Percentiles rank a stretch among this genome's conserved stretches.
Evolutionary conservation across 2,113 vertebrate genomes (phyloP).

Genomic region (Spizaetus ornatus): DNA sequence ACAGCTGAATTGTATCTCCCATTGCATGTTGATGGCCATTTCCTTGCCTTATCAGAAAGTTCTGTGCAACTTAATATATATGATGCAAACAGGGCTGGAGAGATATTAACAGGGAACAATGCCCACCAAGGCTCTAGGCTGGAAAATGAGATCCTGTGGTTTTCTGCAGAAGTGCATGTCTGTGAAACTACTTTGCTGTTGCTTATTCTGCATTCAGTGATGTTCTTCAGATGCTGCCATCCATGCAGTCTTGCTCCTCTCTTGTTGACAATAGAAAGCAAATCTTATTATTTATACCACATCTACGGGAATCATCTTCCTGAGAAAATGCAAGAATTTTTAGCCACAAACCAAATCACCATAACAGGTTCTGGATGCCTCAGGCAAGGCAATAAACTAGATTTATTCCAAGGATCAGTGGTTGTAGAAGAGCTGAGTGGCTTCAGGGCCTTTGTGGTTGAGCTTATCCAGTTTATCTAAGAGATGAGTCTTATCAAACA

Average conservation of each 20-base stretch:
- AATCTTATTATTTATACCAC: background rate
- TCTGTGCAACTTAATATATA: background rate
- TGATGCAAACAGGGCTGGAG: background rate
- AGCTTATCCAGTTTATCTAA: constrained; percentile 59
- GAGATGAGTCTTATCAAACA: constrained; percentile 39
- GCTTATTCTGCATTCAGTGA: background rate
- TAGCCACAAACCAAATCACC: constrained; percentile 40
- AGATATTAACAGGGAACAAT: background rate
- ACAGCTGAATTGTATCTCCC: background rate
- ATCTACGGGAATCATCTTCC: constrained; percentile 5
- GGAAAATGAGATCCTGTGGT: background rate
- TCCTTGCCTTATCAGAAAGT: background rate
- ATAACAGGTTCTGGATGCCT: constrained; percentile 54
- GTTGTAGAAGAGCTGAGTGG: constrained; percentile 31
- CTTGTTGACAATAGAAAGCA: background rate
- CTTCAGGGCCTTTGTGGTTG: constrained; percentile 50
- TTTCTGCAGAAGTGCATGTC: background rate
- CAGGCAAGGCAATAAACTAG: constrained; percentile 28
- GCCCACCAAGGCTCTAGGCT: background rate
- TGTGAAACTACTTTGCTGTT: background rate
- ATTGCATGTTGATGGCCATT: rapidly evolving
- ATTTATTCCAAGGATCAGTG: constrained; percentile 18
- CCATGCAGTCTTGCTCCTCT: background rate
- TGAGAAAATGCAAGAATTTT: constrained; percentile 64
- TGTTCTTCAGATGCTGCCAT: background rate